These are phyloP conservation scores for Chiloscyllium plagiosum DNA, from an alignment of 2,113 vertebrate genomes.

Conservation along the genomic window DNA sequence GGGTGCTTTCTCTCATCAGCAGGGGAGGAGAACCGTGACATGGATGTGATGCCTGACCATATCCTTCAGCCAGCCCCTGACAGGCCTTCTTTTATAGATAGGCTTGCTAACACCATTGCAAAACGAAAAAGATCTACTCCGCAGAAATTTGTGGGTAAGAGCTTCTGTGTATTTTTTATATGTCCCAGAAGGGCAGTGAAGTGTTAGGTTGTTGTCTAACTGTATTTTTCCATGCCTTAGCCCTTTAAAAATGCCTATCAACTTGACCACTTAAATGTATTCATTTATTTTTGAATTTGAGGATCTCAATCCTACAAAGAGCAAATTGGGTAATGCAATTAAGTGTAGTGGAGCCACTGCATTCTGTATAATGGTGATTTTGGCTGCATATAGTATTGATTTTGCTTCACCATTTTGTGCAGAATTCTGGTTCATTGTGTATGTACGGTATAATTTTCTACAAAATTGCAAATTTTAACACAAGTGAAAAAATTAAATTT, in stretches of 20 bases:
- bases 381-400: background rate
- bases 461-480: background rate
- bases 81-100: constrained; percentile 77
- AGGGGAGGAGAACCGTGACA: constrained; percentile 77
- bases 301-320: background rate
- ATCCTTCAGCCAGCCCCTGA: constrained; percentile 72
- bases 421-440: background rate
- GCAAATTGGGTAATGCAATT: background rate
- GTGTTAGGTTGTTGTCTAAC: background rate
- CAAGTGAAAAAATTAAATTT: background rate
- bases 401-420: background rate
- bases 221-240: background rate
- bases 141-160: constrained; percentile 91
- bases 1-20: constrained; percentile 40
- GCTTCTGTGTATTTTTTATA: background rate
- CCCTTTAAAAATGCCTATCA: background rate
- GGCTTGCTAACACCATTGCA: constrained; percentile 79
- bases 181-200: background rate
- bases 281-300: background rate
- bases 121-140: constrained; percentile 91
- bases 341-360: background rate
- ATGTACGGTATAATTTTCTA: background rate
- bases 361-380: background rate
- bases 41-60: constrained; percentile 73
- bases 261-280: background rate